A percentile compares a stretch with the other conserved stretches of the same genome.
Conservation (phyloP, 2,113 vertebrate genomes). For the Acanthisitta chloris region DNA sequence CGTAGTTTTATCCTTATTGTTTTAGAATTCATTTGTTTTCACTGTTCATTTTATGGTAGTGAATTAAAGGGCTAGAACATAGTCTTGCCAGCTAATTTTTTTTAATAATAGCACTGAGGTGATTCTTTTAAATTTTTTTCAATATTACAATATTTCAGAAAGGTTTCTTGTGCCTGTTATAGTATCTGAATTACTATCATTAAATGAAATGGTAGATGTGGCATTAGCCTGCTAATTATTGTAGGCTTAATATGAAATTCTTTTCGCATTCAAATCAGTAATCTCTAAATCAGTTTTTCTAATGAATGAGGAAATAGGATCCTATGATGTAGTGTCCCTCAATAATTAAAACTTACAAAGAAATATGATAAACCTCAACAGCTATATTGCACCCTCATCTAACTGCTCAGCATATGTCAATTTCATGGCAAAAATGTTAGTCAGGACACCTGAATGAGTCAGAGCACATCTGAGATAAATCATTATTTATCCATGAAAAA, state of each 20-base stretch:
- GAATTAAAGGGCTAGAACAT: neutral
- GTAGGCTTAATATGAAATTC: neutral
- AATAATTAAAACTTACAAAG: neutral
- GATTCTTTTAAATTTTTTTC: neutral
- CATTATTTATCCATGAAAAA: neutral
- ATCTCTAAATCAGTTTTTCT: neutral
- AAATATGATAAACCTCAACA: neutral
- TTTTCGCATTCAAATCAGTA: neutral
- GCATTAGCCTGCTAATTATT: neutral
- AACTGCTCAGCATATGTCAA: neutral
- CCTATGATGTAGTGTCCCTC: neutral
- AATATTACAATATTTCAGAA: neutral
- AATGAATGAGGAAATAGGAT: neutral
- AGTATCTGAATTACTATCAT: neutral
- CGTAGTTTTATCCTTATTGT: neutral
- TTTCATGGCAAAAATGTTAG: neutral
- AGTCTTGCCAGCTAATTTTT: neutral
- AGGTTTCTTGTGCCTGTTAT: neutral
- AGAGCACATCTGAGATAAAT: neutral
- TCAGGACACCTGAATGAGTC: neutral
- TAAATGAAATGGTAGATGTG: neutral
- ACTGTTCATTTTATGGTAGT: neutral
- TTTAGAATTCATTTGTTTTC: neutral
- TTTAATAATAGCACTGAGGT: neutral
- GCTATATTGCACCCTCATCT: neutral